A percentile compares a stretch with the other conserved stretches of the same genome.
Conservation (phyloP, 2,888 invertebrate species). For the Meganola albula region DNA sequence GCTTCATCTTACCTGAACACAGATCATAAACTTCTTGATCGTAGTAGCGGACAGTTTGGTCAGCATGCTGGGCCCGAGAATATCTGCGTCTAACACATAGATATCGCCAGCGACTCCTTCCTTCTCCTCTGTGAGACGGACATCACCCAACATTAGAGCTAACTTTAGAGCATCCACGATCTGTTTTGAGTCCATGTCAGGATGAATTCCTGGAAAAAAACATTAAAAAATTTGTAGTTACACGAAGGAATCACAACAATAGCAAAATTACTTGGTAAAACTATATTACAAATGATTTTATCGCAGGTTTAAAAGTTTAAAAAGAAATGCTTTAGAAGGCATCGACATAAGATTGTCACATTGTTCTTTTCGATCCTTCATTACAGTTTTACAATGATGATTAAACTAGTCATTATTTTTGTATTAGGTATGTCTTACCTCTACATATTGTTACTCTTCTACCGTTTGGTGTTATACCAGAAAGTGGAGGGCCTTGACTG, state of each 20-base stretch:
- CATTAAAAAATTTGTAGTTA: neutral
- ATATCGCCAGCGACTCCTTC: conserved; percentile 91
- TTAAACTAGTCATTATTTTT: too few relatives aligned
- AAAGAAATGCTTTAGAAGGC: neutral
- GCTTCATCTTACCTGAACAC: conserved; percentile 78
- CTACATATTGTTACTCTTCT: conserved; percentile 83
- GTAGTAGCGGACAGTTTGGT: conserved; percentile 87
- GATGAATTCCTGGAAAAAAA: conserved; percentile 72
- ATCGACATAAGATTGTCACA: neutral
- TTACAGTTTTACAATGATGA: too few relatives aligned
- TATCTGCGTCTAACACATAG: conserved; percentile 86
- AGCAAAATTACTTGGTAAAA: too few relatives aligned
- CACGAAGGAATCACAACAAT: too few relatives aligned
- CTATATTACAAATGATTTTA: too few relatives aligned
- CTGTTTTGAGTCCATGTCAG: conserved; percentile 81
- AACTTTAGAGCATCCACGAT: conserved; percentile 87
- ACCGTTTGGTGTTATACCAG: conserved; percentile 88
- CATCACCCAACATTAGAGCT: conserved; percentile 90
- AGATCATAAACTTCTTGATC: conserved; percentile 90
- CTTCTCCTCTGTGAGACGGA: conserved; percentile 85
- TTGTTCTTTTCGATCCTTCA: too few relatives aligned
- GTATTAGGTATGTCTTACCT: too few relatives aligned
- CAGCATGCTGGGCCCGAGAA: conserved; percentile 86
- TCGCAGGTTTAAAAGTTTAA: too few relatives aligned
- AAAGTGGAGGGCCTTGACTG: conserved; percentile 86